Conservation (phyloP, 2,888 invertebrate species). For the Amphiduros pacificus region DNA sequence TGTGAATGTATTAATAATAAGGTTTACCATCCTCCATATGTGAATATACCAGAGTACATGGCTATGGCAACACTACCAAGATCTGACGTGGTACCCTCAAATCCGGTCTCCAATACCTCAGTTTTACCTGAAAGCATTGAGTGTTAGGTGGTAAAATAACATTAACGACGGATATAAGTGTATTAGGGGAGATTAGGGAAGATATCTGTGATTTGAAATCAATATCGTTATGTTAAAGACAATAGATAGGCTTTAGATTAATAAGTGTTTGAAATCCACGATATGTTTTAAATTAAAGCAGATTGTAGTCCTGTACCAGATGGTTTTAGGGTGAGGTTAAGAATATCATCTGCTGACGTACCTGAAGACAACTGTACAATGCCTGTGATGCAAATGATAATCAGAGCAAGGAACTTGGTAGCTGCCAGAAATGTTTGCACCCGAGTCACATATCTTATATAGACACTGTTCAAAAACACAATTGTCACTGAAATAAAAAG, state of each 20-base stretch:
- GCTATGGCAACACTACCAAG: conserved; percentile 39
- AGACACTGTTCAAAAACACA: conserved; percentile 45
- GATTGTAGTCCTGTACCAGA: not conserved
- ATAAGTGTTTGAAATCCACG: no score
- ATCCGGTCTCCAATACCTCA: conserved; percentile 73
- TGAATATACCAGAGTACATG: conserved; percentile 48
- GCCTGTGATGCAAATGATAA: conserved; percentile 44
- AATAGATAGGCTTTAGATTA: no score
- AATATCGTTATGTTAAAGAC: no score
- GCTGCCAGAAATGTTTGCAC: conserved; percentile 42
- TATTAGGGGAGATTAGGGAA: not conserved
- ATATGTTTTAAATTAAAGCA: no score
- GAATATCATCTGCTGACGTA: conserved; percentile 25
- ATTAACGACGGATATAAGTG: not conserved
- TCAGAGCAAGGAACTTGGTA: conserved; percentile 40
- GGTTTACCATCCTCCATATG: conserved; percentile 62
- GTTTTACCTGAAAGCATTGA: conserved; percentile 64
- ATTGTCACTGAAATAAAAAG: conserved; percentile 40
- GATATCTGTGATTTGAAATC: not conserved
- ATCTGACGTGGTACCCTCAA: conserved; percentile 72
- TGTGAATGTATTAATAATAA: no score
- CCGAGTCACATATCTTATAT: conserved; percentile 43
- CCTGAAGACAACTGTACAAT: conserved; percentile 36
- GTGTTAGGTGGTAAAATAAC: not conserved
- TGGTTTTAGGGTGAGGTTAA: not conserved